Evolutionary conservation across 2,888 invertebrate genomes (phyloP).

Genomic region (Eudasyphora cyanicolor): DNA sequence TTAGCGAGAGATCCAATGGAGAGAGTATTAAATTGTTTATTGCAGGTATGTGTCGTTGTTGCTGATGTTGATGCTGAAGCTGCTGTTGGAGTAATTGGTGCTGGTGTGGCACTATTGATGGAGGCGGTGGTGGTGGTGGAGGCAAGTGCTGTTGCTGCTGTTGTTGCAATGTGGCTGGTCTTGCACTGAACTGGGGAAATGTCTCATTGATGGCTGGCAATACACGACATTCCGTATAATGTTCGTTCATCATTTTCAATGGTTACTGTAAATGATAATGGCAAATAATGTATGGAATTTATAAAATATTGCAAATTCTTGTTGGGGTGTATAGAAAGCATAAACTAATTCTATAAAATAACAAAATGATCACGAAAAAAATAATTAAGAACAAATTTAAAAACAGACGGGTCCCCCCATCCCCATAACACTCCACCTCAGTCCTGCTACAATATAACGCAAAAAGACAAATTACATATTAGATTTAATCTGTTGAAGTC

Average conservation of each 20-base stretch:
- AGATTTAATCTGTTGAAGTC: no score
- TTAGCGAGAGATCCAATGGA: conserved; percentile 78
- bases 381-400: no score
- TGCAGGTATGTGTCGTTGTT: neutral
- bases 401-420: no score
- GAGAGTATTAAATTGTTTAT: conserved; percentile 71
- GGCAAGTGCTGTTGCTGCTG: no score
- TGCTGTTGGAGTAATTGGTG: conserved; percentile 58
- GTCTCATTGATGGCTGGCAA: conserved; percentile 78
- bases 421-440: no score
- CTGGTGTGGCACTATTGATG: conserved; percentile 53
- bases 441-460: no score
- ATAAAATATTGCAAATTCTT: neutral
- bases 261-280: conserved; percentile 49
- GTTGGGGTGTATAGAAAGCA: neutral
- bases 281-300: neutral
- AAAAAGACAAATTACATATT: no score
- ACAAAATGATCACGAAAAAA: no score
- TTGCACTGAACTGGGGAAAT: conserved; percentile 77
- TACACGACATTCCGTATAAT: conserved; percentile 74
- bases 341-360: no score
- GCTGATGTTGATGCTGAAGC: conserved; percentile 20
- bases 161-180: conserved; percentile 56
- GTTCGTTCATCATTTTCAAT: conserved; percentile 71
- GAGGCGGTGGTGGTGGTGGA: neutral